Evolutionary conservation across 1,140 invertebrate genomes (phyloP), one percentile per base, ranked within the genome.

Genomic region (Aphaenogaster floridana): DNA sequence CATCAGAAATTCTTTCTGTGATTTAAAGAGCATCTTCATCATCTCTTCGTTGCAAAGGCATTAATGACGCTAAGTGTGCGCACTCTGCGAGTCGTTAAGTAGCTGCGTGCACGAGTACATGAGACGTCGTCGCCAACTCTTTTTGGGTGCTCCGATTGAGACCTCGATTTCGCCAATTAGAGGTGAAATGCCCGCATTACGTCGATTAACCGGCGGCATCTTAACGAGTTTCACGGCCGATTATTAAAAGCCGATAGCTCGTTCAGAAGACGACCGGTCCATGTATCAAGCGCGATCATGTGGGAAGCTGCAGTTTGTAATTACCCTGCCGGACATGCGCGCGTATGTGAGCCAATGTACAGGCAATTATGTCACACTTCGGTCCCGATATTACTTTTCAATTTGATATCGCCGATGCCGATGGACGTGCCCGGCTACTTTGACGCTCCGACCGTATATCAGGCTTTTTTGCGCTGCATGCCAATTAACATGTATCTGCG

Each of bases 191-290:
- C 79, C 64, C 61, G 66, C 63, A 86, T 91, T 87, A 89, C 80
- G 52, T 66, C 76, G 87, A 87, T 91, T 84, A 84, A 91, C 64
- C 68, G 72, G 36, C 69, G 80, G 88, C 54, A 79, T 91, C 91
- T 92, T 92, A 91, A 92, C 89, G 91, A 92, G 91, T 92, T 91
- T 92, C 81, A 59, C 80, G 72, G 54, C n/a, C 69, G 91, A 89
- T 92, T 92, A 92, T 92, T 92, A 92, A 92, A 91, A 91, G 80
- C 64, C 91, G 91, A 92, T 91, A 89, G 86, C 68, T 61, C 28
- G 52, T 52, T 69, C 28, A 21, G 61, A 50, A 50, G 63, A 76
- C 52, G 52, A 77, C 61, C 28, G 84, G 57, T 68, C 50, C 11
- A 36, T 8, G 52, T 36, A 21, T 17, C 50, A 61, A 57, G 48